phyloP scores from a whole-genome alignment of 2,888 invertebrate genomes.

The Acheta domesticus region DNA sequence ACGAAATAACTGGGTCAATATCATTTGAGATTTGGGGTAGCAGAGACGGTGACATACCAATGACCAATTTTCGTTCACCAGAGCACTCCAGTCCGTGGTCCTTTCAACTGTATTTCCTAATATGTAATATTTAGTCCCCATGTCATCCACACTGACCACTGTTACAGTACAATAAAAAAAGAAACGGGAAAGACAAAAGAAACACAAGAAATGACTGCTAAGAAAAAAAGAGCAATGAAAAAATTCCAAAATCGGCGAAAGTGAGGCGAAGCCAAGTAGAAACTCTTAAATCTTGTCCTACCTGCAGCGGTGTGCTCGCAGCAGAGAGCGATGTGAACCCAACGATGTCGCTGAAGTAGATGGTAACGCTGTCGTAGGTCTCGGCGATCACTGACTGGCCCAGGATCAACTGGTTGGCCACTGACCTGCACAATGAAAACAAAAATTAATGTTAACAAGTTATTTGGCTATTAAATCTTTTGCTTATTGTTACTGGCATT shows the following conservation, averaged over 20 bases:
- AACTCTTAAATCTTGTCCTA: slow-evolving; percentile 33
- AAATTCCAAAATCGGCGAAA: not conserved
- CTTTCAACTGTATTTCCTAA: too few relatives aligned
- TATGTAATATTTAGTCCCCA: too few relatives aligned
- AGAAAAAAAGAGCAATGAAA: not conserved
- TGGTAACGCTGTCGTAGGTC: slow-evolving; percentile 65
- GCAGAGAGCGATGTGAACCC: slow-evolving; percentile 66
- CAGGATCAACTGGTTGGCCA: slow-evolving; percentile 86
- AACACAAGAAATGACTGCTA: not conserved
- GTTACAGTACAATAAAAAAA: too few relatives aligned
- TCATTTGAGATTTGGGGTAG: too few relatives aligned
- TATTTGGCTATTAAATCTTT: not conserved
- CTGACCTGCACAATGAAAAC: slow-evolving; percentile 56
- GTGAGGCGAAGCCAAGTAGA: not conserved
- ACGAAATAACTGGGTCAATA: too few relatives aligned
- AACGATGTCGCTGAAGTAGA: slow-evolving; percentile 96
- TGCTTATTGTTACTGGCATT: not conserved
- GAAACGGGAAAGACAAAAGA: not conserved
- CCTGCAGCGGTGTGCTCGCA: slow-evolving; percentile 50
- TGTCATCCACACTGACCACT: too few relatives aligned
- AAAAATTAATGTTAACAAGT: not conserved
- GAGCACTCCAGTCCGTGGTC: too few relatives aligned
- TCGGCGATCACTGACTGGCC: slow-evolving; percentile 86
- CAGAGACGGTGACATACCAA: too few relatives aligned
- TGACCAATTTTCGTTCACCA: too few relatives aligned